These are phyloP conservation scores for Crenuchus spilurus DNA, from an alignment of 2,797 vertebrate genomes.

Conservation along the genomic window DNA sequence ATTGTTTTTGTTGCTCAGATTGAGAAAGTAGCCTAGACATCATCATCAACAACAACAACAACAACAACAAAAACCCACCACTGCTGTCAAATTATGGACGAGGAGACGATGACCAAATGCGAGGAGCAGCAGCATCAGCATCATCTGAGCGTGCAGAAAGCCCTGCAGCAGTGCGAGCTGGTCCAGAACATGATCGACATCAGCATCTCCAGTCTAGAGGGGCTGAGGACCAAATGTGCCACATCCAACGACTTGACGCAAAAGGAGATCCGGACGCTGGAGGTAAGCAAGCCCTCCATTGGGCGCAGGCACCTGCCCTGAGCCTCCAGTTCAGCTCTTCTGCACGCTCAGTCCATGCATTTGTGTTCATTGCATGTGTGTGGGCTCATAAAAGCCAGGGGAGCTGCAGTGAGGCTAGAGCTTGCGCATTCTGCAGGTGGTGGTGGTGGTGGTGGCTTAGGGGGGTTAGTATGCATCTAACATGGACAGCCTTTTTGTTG, in stretches of 20 bases:
- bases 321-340: no score
- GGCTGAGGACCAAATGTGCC: constrained; percentile 97
- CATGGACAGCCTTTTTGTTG: constrained; percentile 51
- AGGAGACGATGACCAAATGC: constrained; percentile 91
- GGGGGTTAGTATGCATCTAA: constrained; percentile 6
- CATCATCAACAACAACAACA: constrained; percentile 14
- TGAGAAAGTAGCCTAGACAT: constrained; percentile 44
- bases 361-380: no score
- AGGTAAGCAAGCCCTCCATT: constrained; percentile 90
- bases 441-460: constrained; percentile 71
- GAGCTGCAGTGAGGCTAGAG: constrained; percentile 83
- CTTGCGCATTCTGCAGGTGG: constrained; percentile 96
- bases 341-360: constrained; percentile 27
- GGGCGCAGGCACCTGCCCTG: no score
- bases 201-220: constrained; percentile 97
- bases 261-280: constrained; percentile 95
- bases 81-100: constrained; percentile 88
- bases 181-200: constrained; percentile 99
- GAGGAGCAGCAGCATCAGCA: constrained; percentile 76
- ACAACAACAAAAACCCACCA: constrained; percentile 46
- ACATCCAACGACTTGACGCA: constrained; percentile 98
- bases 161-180: constrained; percentile 97
- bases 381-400: constrained; percentile 76
- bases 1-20: constrained; percentile 51
- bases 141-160: constrained; percentile 95